Percentiles rank a stretch among this genome's conserved stretches.
Conservation (phyloP, 2,113 vertebrate genomes). For the Zosterops borbonicus region DNA sequence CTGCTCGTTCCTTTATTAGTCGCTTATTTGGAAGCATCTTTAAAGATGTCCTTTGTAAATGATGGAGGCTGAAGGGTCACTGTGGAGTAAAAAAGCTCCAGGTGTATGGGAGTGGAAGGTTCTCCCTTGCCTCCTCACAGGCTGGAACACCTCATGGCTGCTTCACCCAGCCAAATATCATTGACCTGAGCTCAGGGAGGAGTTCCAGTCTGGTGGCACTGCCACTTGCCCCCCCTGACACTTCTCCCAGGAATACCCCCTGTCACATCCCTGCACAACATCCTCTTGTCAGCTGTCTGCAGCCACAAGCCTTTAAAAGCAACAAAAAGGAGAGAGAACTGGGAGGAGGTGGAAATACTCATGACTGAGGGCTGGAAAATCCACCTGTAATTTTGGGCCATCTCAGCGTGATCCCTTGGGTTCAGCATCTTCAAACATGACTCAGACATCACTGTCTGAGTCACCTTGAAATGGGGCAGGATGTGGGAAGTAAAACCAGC, state of each 20-base stretch:
- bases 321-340: not conserved
- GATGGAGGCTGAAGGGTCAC: not conserved
- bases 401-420: not conserved
- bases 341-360: not conserved
- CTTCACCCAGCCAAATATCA: not conserved
- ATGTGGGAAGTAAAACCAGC: slow-evolving; percentile 18
- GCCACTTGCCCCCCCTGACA: not conserved
- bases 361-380: not conserved
- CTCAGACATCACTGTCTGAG: not conserved
- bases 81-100: not conserved
- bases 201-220: not conserved
- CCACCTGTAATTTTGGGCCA: slow-evolving; percentile 16
- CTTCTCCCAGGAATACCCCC: not conserved
- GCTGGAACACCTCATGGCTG: not conserved
- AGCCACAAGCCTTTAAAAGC: not conserved
- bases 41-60: not conserved
- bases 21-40: not conserved
- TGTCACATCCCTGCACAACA: rapidly evolving
- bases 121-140: not conserved
- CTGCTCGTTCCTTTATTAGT: not conserved
- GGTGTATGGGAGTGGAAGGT: not conserved
- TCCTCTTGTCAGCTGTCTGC: not conserved
- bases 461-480: not conserved
- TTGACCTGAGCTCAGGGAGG: not conserved
- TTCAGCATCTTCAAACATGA: not conserved